A percentile compares a stretch with the other conserved stretches of the same genome.
phyloP scores from a whole-genome alignment of 2,113 vertebrate species.

The Zapus hudsonius region DNA sequence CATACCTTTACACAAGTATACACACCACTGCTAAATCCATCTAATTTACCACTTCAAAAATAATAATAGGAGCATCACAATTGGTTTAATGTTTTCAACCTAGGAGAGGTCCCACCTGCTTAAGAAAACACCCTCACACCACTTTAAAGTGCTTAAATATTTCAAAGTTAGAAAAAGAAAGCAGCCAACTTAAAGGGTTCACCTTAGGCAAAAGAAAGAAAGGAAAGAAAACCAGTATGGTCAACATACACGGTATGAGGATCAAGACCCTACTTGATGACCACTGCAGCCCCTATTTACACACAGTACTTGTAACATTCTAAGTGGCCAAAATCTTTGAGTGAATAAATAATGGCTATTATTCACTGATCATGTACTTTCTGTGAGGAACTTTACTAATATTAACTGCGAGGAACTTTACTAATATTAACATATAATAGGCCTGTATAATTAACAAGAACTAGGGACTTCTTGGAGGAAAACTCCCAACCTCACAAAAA shows the following conservation, averaged over 20 bases:
- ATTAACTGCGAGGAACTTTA: background rate
- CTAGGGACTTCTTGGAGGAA: background rate
- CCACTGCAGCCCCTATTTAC: background rate
- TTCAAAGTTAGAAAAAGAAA: background rate
- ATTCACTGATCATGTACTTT: background rate
- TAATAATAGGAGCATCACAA: background rate
- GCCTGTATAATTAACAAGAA: slow-evolving; percentile 8
- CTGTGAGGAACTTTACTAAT: slow-evolving; percentile 1
- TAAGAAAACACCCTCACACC: background rate
- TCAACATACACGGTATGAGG: background rate
- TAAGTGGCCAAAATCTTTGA: background rate
- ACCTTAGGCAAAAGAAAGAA: background rate
- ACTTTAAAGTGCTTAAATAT: background rate
- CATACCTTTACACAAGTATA: background rate
- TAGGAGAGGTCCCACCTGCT: background rate
- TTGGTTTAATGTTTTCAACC: background rate
- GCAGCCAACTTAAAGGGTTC: background rate
- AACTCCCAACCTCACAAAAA: background rate
- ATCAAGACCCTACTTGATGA: background rate
- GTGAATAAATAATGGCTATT: background rate
- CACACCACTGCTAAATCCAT: background rate
- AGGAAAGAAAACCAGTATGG: background rate
- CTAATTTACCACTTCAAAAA: background rate
- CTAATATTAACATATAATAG: background rate
- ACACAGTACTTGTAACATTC: background rate